Evolutionary conservation across 2,888 invertebrate species (phyloP).

Genomic region (Rosalia funebris): DNA sequence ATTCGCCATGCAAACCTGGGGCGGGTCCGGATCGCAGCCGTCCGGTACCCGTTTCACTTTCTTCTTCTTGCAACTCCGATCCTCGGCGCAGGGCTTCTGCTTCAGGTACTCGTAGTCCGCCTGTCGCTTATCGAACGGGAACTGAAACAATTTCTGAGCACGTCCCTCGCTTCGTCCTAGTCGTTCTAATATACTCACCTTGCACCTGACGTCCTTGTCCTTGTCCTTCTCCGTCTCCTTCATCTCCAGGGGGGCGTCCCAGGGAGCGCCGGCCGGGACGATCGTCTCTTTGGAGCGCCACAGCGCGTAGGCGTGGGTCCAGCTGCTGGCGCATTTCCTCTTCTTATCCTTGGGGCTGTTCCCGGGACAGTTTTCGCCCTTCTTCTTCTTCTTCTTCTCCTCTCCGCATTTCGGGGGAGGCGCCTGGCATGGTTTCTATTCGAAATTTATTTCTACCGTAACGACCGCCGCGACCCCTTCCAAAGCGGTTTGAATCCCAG

Average conservation of each 20-base stretch:
- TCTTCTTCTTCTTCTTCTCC: conserved; percentile 1
- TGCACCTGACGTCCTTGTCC: not conserved
- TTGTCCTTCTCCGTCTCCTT: not conserved
- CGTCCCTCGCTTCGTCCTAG: no score
- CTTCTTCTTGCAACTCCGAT: conserved; percentile 21
- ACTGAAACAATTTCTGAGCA: no score
- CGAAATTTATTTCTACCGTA: no score
- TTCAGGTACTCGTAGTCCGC: conserved; percentile 26
- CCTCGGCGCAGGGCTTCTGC: not conserved
- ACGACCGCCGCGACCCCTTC: not conserved
- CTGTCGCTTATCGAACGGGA: conserved; percentile 26
- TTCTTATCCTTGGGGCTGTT: conserved; percentile 7
- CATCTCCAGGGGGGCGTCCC: not conserved
- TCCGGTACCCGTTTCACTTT: conserved; percentile 27
- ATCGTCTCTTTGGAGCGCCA: not conserved
- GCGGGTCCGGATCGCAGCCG: conserved; percentile 5
- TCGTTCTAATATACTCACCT: not conserved
- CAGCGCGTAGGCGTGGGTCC: not conserved
- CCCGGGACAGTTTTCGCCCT: conserved; percentile 7
- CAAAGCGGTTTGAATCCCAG: no score
- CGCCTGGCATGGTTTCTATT: conserved; percentile 23
- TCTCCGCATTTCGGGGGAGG: conserved; percentile 23
- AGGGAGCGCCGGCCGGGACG: not conserved
- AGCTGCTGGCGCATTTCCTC: not conserved
- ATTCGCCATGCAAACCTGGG: not conserved